A percentile compares a stretch with the other conserved stretches of the same genome.
Conservation (phyloP, 1,140 invertebrate species). For the Battus philenor region DNA sequence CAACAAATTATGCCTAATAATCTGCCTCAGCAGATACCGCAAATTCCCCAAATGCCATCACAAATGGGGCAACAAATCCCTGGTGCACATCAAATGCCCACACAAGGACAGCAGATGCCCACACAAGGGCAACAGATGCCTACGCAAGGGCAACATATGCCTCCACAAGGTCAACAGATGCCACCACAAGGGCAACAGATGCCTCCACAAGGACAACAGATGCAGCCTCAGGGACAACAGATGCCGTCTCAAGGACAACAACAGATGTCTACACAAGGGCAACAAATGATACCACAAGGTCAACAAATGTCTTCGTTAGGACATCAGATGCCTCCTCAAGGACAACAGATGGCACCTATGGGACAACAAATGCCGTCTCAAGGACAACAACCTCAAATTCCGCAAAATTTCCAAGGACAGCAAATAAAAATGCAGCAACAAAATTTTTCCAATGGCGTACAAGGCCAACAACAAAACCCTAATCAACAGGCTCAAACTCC, state of each 20-base stretch:
- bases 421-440: conserved; percentile 52
- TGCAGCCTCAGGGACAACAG: conserved; percentile 36
- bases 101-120: conserved; percentile 2
- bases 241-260: conserved; percentile 42
- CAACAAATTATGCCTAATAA: conserved; percentile 9
- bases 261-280: conserved; percentile 41
- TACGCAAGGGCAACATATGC: not conserved
- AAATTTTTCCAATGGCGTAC: conserved; percentile 40
- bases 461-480: conserved; percentile 23
- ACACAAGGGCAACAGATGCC: not conserved
- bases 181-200: conserved; percentile 15
- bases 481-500: conserved; percentile 54
- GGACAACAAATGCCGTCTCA: conserved; percentile 20
- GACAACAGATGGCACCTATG: conserved; percentile 22
- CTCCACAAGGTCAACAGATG: conserved; percentile 1
- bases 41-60: not conserved
- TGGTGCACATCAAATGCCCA: not conserved
- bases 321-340: conserved; percentile 25
- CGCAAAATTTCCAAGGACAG: conserved; percentile 33
- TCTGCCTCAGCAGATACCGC: not conserved
- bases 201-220: conserved; percentile 23
- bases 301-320: conserved; percentile 28
- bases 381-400: conserved; percentile 19
- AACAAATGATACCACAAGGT: conserved; percentile 31
- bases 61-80: conserved; percentile 1